These are phyloP conservation scores for Eupleurogrammus muticus DNA, from an alignment of 2,797 vertebrate genomes.

Conservation along the genomic window DNA sequence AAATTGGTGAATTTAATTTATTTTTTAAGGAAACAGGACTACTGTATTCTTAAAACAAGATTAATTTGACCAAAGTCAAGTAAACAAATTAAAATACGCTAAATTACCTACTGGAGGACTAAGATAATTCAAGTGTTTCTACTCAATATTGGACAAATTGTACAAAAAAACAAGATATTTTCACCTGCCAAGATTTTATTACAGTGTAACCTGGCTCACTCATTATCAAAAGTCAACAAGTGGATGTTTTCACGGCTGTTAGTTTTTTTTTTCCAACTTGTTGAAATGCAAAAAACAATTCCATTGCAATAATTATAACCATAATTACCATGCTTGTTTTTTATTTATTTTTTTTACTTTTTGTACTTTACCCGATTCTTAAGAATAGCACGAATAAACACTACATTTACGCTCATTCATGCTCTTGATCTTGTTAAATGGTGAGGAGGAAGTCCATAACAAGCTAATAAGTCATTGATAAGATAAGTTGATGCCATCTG, in stretches of 20 bases:
- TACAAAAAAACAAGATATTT: no score
- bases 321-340: neutral
- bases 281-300: no score
- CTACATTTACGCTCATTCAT: neutral
- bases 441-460: slow-evolving; percentile 6
- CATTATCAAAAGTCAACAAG: neutral
- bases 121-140: no score
- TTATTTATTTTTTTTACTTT: neutral
- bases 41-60: no score
- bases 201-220: slow-evolving; percentile 10
- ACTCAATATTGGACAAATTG: no score
- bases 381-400: neutral
- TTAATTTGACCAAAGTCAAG: no score
- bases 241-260: neutral
- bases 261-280: neutral
- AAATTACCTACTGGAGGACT: no score
- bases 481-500: slow-evolving; percentile 44
- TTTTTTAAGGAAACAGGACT: no score
- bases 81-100: no score
- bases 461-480: slow-evolving; percentile 31
- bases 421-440: slow-evolving; percentile 16
- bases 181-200: no score
- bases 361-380: neutral
- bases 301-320: neutral
- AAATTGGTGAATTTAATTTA: no score